phyloP scores from a whole-genome alignment of 2,888 invertebrate genomes.

The Rhopalosiphum nymphaeae region DNA sequence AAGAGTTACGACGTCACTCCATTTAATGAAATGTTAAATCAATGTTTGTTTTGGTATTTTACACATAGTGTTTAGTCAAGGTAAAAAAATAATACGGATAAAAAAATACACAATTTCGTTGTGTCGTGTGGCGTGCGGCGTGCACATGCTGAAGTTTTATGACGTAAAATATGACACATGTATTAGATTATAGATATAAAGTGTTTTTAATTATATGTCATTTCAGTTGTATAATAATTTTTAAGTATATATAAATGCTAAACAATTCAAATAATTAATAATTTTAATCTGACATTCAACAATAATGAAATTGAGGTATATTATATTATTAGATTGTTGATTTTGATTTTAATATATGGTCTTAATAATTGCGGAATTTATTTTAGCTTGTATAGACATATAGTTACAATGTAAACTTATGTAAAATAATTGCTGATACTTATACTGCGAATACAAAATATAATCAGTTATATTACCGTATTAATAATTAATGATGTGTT shows the following conservation, averaged over 20 bases:
- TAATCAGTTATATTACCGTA: not conserved
- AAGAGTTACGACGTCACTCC: not conserved
- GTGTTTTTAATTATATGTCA: not conserved
- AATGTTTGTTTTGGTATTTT: constrained; percentile 18
- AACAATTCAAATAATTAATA: not conserved
- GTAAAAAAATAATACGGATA: not conserved
- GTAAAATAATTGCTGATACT: not conserved
- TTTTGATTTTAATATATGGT: not conserved
- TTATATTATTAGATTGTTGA: not conserved
- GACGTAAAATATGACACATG: not conserved
- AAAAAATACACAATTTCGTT: not conserved
- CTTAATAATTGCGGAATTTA: not conserved
- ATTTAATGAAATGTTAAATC: constrained; percentile 16
- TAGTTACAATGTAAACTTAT: not conserved
- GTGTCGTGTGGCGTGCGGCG: not conserved
- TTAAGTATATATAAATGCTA: not conserved
- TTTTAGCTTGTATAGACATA: not conserved
- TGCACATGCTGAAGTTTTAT: not conserved
- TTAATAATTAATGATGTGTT: not conserved
- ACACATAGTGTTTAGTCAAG: not conserved
- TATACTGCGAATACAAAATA: not conserved
- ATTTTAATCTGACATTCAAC: not conserved
- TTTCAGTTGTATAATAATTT: not conserved
- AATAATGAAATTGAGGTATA: not conserved
- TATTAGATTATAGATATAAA: not conserved